Evolutionary conservation across 2,888 invertebrate genomes (phyloP), one percentile per base, ranked within the genome.

Genomic region (Mesorhabditis sp.): DNA sequence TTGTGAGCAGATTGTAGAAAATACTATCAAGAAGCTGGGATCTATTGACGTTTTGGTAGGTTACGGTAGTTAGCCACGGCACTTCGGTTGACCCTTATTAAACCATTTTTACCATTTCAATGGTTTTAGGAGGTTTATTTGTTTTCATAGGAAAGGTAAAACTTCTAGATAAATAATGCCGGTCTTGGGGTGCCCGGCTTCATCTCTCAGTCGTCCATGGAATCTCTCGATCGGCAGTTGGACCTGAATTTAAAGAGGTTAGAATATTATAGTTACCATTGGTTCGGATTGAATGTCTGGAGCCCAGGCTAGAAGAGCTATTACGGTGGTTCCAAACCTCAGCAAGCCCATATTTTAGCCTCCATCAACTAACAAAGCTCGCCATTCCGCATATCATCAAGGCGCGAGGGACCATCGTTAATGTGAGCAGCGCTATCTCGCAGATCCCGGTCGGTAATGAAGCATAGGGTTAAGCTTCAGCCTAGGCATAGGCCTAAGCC

Each of bases 81-180:
- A 28, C 28, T 28, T 28, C 28, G 28, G 28, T 2, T 28, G 28
- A 28, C 28, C 28, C 28, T 28, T 28, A 28, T 28, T 28, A 28
- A 28, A 28, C 28, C 28, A 2, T 28, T 28, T 28, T 28, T 28
- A 2, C 28, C 28, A 28, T 28, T 28, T 28, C 28, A 28, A 28
- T 28, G 28, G 28, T 28, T 28, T 28, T 28, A 50, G 58, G 58
- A 50, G 1, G n/a, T 50, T 50, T 50, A 2, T 10, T 50, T n/a
- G n/a, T 13, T 50, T 50, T 50, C 58, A 50, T 13, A n/a, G 7
- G 7, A 10, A 50, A n/a, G 10, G 58, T 50, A 50, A 10, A 50
- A n/a, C 58, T 50, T 50, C n/a, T 50, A 50, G 58, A 50, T 50
- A 10, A 50, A 50, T n/a, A 50, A 50, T 50, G 58, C 58, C n/a